A percentile compares a stretch with the other conserved stretches of the same genome.
Conservation (phyloP, 2,797 vertebrate genomes). For the Lophotriccus pileatus region DNA sequence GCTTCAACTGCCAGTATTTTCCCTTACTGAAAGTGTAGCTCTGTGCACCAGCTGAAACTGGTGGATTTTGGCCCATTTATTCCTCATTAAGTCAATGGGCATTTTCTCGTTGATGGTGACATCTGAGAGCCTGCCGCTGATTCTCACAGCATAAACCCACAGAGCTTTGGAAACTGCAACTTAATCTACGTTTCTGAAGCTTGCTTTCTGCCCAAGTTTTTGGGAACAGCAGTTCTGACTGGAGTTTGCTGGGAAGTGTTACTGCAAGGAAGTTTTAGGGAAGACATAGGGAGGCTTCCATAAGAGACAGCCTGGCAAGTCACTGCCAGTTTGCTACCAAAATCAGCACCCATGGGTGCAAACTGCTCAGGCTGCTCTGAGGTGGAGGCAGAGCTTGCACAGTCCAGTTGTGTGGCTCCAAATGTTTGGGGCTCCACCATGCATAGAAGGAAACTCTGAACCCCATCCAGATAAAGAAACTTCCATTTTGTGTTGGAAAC, state of each 20-base stretch:
- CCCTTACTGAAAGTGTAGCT: neutral
- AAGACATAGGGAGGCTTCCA: neutral
- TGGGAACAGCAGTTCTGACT: neutral
- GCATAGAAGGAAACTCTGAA: neutral
- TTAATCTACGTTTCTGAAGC: neutral
- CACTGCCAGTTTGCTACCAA: neutral
- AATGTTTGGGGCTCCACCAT: neutral
- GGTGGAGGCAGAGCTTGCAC: neutral
- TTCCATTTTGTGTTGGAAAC: neutral
- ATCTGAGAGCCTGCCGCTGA: neutral
- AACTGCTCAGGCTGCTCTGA: fast-evolving
- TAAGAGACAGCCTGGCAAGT: neutral
- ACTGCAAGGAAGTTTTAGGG: neutral
- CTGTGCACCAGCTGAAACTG: neutral
- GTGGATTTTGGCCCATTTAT: neutral
- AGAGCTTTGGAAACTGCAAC: neutral
- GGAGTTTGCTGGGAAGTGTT: neutral
- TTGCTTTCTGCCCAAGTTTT: neutral
- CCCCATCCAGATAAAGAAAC: neutral
- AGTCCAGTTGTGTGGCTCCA: fast-evolving
- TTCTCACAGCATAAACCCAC: neutral
- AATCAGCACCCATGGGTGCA: neutral
- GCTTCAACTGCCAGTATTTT: neutral
- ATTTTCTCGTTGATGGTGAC: neutral
- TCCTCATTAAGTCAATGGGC: neutral